Percentiles rank a stretch among this genome's conserved stretches.
phyloP scores from a whole-genome alignment of 2,797 vertebrate species.

The Heterohyrax brucei region DNA sequence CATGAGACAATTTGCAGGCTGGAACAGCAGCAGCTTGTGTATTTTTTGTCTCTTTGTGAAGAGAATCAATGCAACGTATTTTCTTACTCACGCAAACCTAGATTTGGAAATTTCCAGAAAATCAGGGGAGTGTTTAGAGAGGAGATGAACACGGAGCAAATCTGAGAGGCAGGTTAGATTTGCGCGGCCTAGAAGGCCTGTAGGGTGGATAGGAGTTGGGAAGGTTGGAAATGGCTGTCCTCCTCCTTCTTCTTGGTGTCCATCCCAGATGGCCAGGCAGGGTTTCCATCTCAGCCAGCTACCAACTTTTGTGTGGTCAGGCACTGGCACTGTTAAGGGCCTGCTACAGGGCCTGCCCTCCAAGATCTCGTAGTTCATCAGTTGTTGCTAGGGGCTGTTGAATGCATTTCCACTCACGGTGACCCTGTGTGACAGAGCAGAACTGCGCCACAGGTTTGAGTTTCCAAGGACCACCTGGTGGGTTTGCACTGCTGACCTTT shows the following conservation, averaged over 20 bases:
- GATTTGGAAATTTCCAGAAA: constrained; percentile 59
- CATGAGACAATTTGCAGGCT: background rate
- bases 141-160: background rate
- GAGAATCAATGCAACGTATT: background rate
- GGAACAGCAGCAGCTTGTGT: background rate
- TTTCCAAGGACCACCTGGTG: no score
- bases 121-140: background rate
- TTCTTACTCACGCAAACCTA: background rate
- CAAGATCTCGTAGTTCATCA: background rate
- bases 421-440: background rate
- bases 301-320: background rate
- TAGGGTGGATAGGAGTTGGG: no score
- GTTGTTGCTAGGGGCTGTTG: background rate
- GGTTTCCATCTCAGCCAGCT: background rate
- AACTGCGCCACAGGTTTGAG: background rate
- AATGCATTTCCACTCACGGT: background rate
- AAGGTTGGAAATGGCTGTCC: rapidly evolving
- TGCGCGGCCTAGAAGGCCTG: rapidly evolving
- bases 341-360: background rate
- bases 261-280: background rate
- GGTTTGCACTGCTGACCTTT: no score
- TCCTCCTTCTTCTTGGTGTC: background rate
- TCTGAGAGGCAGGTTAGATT: background rate
- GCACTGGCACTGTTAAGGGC: background rate
- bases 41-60: constrained; percentile 30